A percentile compares a stretch with the other conserved stretches of the same genome.
These are phyloP conservation scores for Pristiophorus japonicus DNA, from an alignment of 2,113 vertebrate genomes.

Conservation along the genomic window DNA sequence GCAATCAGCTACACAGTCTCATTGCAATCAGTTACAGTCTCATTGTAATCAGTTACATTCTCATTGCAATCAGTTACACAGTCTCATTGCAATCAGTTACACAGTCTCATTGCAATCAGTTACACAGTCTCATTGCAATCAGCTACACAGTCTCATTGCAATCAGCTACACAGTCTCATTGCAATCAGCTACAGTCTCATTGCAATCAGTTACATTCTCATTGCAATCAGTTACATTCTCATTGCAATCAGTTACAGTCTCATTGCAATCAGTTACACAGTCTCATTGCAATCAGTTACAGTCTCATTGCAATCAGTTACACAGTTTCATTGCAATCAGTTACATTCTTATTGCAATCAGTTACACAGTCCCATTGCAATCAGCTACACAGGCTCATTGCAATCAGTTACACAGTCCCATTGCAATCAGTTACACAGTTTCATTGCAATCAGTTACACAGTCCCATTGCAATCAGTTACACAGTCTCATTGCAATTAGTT, in stretches of 20 bases:
- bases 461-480: not conserved
- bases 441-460: not conserved
- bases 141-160: not conserved
- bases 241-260: not conserved
- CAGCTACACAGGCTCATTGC: not conserved
- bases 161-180: not conserved
- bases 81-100: not conserved
- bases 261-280: not conserved
- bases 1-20: no score
- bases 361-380: not conserved
- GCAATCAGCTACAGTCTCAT: not conserved
- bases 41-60: not conserved
- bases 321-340: not conserved
- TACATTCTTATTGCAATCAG: not conserved
- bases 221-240: not conserved
- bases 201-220: not conserved
- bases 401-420: not conserved
- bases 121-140: not conserved
- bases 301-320: not conserved
- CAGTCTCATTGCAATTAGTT: not conserved
- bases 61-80: not conserved
- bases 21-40: not conserved
- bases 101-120: not conserved
- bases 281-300: not conserved
- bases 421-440: not conserved